These are phyloP conservation scores for Hemichromis elongatus DNA, from an alignment of 2,113 vertebrate species.

Conservation along the genomic window DNA sequence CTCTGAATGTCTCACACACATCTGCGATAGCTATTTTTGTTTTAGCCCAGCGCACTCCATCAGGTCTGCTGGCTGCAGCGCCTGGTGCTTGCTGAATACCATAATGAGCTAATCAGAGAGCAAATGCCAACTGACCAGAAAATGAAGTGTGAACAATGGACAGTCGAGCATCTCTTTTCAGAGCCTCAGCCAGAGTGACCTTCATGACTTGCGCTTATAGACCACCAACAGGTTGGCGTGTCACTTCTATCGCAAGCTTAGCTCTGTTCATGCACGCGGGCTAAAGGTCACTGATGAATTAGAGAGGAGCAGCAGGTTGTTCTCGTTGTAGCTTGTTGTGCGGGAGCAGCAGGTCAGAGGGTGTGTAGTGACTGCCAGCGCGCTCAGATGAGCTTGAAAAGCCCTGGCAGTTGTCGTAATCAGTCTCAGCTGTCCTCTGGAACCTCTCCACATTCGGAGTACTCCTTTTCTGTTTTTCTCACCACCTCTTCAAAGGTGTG, in stretches of 20 bases:
- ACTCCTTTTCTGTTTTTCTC: neutral
- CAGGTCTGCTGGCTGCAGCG: neutral
- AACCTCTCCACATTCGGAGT: conserved; percentile 8
- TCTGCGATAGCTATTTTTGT: conserved; percentile 12
- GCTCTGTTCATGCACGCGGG: neutral
- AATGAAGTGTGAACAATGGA: conserved; percentile 26
- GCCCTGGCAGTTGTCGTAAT: neutral
- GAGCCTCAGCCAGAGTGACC: conserved; percentile 2
- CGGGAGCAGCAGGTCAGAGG: neutral
- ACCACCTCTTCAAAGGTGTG: conserved; percentile 25
- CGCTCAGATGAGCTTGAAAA: conserved; percentile 4
- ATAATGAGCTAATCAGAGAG: conserved; percentile 30
- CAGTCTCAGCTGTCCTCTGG: conserved; percentile 11
- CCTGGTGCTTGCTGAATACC: neutral
- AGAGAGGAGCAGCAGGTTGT: neutral
- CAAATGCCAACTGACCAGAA: conserved; percentile 42
- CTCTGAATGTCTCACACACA: conserved; percentile 25
- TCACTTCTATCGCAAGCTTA: neutral
- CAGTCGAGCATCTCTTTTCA: neutral
- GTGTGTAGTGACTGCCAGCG: neutral
- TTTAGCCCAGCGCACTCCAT: neutral
- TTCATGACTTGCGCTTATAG: neutral
- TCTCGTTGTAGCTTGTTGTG: neutral
- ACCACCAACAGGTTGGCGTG: neutral
- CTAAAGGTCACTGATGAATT: conserved; percentile 33